Conservation (phyloP, 2,888 invertebrate species). For the Brenthis hecate region DNA sequence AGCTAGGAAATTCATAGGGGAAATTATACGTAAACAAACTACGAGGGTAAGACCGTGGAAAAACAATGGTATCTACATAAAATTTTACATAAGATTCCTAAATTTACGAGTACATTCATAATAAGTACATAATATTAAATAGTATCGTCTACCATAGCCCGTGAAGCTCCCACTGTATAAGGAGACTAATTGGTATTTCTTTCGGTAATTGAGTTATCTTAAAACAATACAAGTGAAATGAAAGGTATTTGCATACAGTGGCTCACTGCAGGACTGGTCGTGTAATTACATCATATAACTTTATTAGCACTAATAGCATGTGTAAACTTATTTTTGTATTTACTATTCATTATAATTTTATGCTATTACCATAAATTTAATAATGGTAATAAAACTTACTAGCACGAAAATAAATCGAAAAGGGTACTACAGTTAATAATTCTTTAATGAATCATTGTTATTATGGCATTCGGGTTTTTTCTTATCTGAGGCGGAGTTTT, state of each 20-base stretch:
- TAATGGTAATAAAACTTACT: background rate
- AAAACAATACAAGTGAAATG: constrained; percentile 65
- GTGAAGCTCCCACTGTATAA: constrained; percentile 48
- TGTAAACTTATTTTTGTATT: constrained; percentile 4
- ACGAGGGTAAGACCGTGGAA: too few species aligned
- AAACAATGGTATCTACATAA: too few species aligned
- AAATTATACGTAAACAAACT: too few species aligned
- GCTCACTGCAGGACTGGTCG: constrained; percentile 34
- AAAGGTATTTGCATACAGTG: constrained; percentile 62
- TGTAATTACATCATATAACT: constrained; percentile 30
- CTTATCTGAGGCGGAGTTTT: too few species aligned
- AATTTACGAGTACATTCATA: too few species aligned
- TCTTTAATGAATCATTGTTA: too few species aligned
- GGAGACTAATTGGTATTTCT: constrained; percentile 72
- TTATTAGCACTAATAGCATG: constrained; percentile 22
- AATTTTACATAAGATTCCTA: too few species aligned
- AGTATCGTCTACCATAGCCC: background rate
- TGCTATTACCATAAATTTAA: constrained; percentile 2
- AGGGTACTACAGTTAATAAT: too few species aligned
- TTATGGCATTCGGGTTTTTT: too few species aligned
- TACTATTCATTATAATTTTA: background rate
- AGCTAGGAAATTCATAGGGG: too few species aligned
- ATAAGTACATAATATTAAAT: background rate
- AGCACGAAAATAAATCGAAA: too few species aligned
- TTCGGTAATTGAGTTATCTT: constrained; percentile 70